Evolutionary conservation across 2,113 vertebrate species (phyloP).

Genomic region (Saguinus midas): DNA sequence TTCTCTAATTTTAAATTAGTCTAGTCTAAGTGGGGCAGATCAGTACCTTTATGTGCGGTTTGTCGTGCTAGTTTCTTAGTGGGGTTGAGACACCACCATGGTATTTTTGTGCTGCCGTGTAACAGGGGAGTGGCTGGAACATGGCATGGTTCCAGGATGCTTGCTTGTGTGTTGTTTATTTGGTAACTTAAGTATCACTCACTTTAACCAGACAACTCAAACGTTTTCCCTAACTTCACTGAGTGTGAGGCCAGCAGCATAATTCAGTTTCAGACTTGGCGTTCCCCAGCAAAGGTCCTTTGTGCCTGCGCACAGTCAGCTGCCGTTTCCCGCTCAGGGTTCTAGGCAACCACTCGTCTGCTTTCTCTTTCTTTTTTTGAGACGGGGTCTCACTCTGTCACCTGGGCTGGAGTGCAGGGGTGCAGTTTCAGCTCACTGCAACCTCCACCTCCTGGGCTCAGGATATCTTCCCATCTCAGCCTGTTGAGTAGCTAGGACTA

Average conservation of each 20-base stretch:
- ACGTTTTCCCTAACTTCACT: not conserved
- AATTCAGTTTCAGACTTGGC: not conserved
- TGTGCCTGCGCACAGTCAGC: not conserved
- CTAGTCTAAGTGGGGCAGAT: not conserved
- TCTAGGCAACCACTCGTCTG: too few species aligned
- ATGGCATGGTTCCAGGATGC: not conserved
- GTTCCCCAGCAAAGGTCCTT: not conserved
- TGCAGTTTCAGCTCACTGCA: too few species aligned
- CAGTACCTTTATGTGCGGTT: not conserved
- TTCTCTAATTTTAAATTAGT: not conserved
- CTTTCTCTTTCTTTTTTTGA: not conserved
- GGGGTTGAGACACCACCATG: not conserved
- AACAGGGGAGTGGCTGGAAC: not conserved
- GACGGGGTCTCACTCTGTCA: too few species aligned
- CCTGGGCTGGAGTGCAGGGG: too few species aligned
- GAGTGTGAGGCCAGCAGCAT: too few species aligned
- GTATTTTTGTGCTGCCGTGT: fast-evolving
- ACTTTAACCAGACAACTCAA: not conserved
- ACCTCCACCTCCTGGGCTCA: too few species aligned
- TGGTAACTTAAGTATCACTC: not conserved
- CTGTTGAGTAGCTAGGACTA: too few species aligned
- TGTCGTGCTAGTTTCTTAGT: not conserved
- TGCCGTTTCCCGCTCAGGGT: not conserved
- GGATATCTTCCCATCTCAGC: too few species aligned
- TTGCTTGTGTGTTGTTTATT: not conserved